These are phyloP conservation scores for Macaria notata DNA, from an alignment of 2,888 invertebrate genomes.

Conservation along the genomic window DNA sequence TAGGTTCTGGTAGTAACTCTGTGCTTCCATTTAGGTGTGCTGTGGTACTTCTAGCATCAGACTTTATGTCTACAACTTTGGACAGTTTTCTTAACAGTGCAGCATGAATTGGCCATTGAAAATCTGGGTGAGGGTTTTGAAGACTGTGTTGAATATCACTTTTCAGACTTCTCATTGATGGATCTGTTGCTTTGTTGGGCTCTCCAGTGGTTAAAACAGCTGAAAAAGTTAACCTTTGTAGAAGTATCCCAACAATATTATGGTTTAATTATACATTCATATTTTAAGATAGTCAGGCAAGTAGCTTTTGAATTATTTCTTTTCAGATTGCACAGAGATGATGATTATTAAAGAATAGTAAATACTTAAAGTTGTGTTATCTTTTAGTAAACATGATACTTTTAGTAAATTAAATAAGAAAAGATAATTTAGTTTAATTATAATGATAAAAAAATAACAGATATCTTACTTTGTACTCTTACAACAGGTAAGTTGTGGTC, in stretches of 20 bases:
- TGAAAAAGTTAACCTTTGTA: conserved; percentile 36
- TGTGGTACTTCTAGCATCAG: conserved; percentile 54
- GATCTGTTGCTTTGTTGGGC: conserved; percentile 71
- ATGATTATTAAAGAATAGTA: background rate
- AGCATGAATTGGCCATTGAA: conserved; percentile 72
- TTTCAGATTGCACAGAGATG: background rate
- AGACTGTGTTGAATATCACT: conserved; percentile 67
- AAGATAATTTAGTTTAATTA: too few relatives aligned
- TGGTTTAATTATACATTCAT: too few relatives aligned
- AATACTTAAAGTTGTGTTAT: too few relatives aligned
- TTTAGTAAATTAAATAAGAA: too few relatives aligned
- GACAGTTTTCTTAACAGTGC: conserved; percentile 69
- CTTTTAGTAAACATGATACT: too few relatives aligned
- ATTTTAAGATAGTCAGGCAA: too few relatives aligned
- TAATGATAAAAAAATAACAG: too few relatives aligned
- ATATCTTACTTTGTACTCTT: conserved; percentile 88
- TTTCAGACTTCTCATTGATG: conserved; percentile 72
- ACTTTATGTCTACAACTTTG: conserved; percentile 73
- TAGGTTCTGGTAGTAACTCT: conserved; percentile 51
- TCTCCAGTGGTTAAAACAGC: conserved; percentile 73
- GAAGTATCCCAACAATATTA: too few relatives aligned
- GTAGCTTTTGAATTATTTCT: too few relatives aligned
- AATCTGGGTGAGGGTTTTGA: conserved; percentile 48
- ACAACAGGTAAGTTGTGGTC: conserved; percentile 89
- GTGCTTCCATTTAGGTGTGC: conserved; percentile 69